Evolutionary conservation across 2,797 vertebrate genomes (phyloP).

Genomic region (Salmo trutta): DNA sequence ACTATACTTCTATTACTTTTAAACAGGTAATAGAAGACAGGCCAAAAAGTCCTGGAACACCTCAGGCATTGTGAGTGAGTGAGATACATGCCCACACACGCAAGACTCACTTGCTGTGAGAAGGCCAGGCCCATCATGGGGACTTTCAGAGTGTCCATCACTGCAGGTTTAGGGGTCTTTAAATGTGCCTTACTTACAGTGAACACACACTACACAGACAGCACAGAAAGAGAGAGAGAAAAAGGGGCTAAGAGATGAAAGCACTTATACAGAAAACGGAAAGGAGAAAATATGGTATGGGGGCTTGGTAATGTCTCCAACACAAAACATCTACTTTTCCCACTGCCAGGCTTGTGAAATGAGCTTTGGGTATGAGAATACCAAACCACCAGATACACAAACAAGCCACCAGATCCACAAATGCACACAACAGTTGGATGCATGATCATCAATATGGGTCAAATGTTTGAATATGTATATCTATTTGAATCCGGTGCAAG

Average conservation of each 20-base stretch:
- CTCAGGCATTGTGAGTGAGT: background rate
- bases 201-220: slow-evolving; percentile 87
- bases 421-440: background rate
- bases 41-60: slow-evolving; percentile 8
- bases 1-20: background rate
- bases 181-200: slow-evolving; percentile 94
- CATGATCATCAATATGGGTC: background rate
- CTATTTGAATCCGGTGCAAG: background rate
- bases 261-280: slow-evolving; percentile 60
- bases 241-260: slow-evolving; percentile 62
- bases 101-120: slow-evolving; percentile 90
- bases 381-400: background rate
- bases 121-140: slow-evolving; percentile 90
- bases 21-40: slow-evolving; percentile 15
- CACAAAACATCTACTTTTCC: no score
- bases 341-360: background rate
- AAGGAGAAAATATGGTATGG: slow-evolving; percentile 28
- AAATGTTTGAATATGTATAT: background rate
- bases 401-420: background rate
- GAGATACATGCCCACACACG: background rate
- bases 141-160: slow-evolving; percentile 93
- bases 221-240: slow-evolving; percentile 45
- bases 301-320: slow-evolving; percentile 7
- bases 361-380: background rate
- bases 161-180: slow-evolving; percentile 91